Conservation (phyloP, 1,140 invertebrate species). For the Acromyrmex heyeri region DNA sequence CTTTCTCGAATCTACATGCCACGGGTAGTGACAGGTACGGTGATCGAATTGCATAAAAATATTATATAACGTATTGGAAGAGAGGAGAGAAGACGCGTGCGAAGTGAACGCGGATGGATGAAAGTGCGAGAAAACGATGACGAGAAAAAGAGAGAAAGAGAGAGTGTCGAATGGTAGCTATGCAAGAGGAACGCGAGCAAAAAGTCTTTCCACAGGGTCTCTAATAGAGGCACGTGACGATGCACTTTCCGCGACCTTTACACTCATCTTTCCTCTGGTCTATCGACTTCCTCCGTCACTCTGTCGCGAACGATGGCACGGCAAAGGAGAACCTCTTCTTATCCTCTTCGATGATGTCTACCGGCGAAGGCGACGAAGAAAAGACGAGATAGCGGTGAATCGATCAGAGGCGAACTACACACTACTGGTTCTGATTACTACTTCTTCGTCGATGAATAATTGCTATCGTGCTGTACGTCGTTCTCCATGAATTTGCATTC, state of each 20-base stretch:
- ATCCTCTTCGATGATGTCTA: conserved; percentile 47
- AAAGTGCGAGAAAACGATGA: background rate
- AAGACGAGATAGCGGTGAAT: conserved; percentile 35
- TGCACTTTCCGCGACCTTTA: conserved; percentile 77
- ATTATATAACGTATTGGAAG: conserved; percentile 39
- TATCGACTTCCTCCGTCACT: conserved; percentile 43
- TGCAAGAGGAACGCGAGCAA: conserved; percentile 52
- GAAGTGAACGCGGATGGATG: background rate
- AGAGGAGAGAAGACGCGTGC: background rate
- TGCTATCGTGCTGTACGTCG: conserved; percentile 62
- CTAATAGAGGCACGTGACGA: conserved; percentile 81
- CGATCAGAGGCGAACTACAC: conserved; percentile 47
- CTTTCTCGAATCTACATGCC: background rate
- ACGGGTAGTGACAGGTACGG: background rate
- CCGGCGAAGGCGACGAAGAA: conserved; percentile 40
- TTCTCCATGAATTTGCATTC: conserved; percentile 49
- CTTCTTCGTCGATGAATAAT: conserved; percentile 66
- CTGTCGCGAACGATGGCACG: conserved; percentile 10
- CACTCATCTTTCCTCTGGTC: conserved; percentile 61
- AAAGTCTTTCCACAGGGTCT: conserved; percentile 55
- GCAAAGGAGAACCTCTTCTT: conserved; percentile 41
- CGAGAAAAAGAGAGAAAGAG: conserved; percentile 9
- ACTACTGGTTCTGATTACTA: conserved; percentile 51
- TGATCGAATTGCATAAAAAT: conserved; percentile 48
- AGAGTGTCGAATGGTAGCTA: conserved; percentile 56